phyloP scores from a whole-genome alignment of 2,888 invertebrate species.

The Andrena haemorrhoa region DNA sequence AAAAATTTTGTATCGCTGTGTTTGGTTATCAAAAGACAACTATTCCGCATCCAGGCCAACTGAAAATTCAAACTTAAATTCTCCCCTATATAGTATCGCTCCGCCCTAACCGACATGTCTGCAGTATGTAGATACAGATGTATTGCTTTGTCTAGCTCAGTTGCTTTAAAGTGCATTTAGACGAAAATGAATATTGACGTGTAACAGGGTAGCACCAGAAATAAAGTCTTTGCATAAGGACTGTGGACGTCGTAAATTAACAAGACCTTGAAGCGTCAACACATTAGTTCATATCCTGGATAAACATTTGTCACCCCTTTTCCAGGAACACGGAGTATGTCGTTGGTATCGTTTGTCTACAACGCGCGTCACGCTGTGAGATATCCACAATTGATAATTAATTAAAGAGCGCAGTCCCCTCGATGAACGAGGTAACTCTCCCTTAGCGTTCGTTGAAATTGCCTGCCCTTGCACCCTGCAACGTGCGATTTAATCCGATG shows the following conservation, averaged over 20 bases:
- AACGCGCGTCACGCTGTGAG: slow-evolving; percentile 20
- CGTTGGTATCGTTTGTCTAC: slow-evolving; percentile 19
- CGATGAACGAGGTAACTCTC: neutral
- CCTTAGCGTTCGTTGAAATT: neutral
- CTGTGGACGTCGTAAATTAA: neutral
- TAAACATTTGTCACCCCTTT: slow-evolving; percentile 30
- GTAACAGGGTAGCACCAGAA: neutral
- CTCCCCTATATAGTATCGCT: too few relatives aligned
- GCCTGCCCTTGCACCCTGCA: neutral
- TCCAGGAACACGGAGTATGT: slow-evolving; percentile 28
- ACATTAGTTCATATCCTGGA: slow-evolving; percentile 18
- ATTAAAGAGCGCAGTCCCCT: slow-evolving; percentile 9
- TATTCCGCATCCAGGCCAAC: too few relatives aligned
- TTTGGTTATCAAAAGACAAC: too few relatives aligned
- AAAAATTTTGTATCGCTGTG: too few relatives aligned
- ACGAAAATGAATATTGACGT: neutral
- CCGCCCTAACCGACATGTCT: too few relatives aligned
- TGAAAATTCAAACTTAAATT: too few relatives aligned
- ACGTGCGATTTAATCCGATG: neutral
- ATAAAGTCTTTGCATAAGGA: neutral
- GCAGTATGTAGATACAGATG: too few relatives aligned
- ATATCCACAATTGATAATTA: slow-evolving; percentile 30
- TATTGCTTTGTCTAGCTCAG: too few relatives aligned
- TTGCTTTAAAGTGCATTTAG: too few relatives aligned
- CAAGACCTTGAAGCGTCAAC: slow-evolving; percentile 27